phyloP scores from a whole-genome alignment of 2,113 vertebrate genomes.

The Hymenochirus boettgeri region DNA sequence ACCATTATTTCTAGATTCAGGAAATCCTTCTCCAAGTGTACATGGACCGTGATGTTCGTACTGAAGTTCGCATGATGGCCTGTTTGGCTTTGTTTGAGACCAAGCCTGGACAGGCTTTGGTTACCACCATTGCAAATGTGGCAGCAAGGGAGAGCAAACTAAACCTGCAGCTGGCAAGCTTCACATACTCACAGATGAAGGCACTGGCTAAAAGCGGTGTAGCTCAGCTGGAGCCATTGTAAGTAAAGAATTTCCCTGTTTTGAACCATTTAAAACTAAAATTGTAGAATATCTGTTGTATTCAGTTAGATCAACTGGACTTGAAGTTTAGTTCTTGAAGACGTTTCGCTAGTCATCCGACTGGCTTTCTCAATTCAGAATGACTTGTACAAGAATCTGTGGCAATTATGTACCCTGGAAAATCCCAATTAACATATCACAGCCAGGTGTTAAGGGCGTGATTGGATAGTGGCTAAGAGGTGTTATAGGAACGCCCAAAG shows the following conservation, averaged over 20 bases:
- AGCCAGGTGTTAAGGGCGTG: no score
- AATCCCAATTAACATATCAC: no score
- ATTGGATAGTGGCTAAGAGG: no score
- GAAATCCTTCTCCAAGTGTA: slow-evolving; percentile 67
- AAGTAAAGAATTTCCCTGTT: slow-evolving; percentile 58
- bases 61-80: slow-evolving; percentile 71
- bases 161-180: slow-evolving; percentile 71
- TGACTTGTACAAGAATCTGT: no score
- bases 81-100: slow-evolving; percentile 74
- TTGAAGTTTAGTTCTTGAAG: no score
- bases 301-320: no score
- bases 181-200: slow-evolving; percentile 74
- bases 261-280: no score
- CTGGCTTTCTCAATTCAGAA: no score
- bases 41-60: slow-evolving; percentile 60
- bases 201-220: slow-evolving; percentile 65
- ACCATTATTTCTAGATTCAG: slow-evolving; percentile 67
- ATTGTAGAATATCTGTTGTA: no score
- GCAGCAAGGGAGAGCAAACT: slow-evolving; percentile 59
- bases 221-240: slow-evolving; percentile 61
- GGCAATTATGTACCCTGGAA: no score
- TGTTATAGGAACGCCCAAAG: no score
- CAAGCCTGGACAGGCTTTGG: slow-evolving; percentile 62
- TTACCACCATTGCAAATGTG: slow-evolving; percentile 63
- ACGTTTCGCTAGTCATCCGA: no score